Percentiles rank a stretch among this genome's conserved stretches.
Conservation (phyloP, 2,113 vertebrate genomes). For the Perca schrenkii region DNA sequence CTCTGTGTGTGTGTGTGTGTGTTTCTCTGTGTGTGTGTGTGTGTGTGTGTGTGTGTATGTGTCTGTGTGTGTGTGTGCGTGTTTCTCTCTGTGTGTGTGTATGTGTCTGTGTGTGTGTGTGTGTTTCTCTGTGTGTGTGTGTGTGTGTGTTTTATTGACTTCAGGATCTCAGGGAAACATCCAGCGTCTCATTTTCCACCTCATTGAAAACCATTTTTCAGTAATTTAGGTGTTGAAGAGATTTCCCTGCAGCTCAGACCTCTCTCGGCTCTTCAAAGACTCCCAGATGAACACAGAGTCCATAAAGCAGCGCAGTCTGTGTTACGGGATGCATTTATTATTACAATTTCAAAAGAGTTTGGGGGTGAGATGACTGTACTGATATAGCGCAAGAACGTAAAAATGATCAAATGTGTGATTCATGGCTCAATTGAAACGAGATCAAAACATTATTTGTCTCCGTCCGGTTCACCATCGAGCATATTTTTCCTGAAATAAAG, state of each 20-base stretch:
- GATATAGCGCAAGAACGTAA: too few species aligned
- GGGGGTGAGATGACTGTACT: not conserved
- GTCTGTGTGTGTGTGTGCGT: not conserved
- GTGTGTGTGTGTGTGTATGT: not conserved
- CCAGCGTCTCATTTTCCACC: not conserved
- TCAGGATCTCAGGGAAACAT: slow-evolving; percentile 4
- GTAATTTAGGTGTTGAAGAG: not conserved
- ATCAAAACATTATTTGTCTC: too few species aligned
- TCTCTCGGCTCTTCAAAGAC: not conserved
- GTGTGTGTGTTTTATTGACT: not conserved
- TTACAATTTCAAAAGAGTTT: not conserved
- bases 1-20: too few species aligned
- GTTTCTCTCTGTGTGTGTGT: not conserved
- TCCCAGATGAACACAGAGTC: not conserved
- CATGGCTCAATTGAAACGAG: too few species aligned
- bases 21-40: too few species aligned
- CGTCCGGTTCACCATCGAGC: too few species aligned
- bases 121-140: not conserved
- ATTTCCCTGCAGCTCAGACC: slow-evolving; percentile 6
- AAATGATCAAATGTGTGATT: too few species aligned
- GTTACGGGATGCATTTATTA: not conserved
- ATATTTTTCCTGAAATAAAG: too few species aligned
- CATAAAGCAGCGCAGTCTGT: not conserved
- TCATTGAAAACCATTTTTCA: not conserved
- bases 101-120: slow-evolving; percentile 1